These are phyloP conservation scores for Pseudococcus longispinus DNA, from an alignment of 2,888 invertebrate species.

Conservation along the genomic window DNA sequence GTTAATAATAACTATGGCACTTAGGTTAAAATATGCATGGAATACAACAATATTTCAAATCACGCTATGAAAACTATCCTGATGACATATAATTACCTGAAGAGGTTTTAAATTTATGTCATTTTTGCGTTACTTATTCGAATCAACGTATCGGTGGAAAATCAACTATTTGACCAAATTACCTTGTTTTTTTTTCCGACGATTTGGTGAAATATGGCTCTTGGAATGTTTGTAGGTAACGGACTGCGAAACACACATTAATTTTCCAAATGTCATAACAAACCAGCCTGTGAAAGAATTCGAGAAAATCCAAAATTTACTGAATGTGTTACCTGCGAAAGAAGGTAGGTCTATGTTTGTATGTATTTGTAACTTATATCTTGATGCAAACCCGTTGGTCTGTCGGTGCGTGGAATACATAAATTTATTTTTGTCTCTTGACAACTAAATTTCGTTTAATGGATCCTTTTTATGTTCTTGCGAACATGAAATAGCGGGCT, in stretches of 20 bases:
- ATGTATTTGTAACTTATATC: neutral
- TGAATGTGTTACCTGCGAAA: neutral
- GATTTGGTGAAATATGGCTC: neutral
- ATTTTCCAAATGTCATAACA: neutral
- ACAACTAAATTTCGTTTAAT: neutral
- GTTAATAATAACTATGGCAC: neutral
- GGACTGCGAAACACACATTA: neutral
- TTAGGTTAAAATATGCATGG: neutral
- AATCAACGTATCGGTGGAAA: neutral
- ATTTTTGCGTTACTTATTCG: neutral
- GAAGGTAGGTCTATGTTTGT: neutral
- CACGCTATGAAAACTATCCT: neutral
- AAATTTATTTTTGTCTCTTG: neutral
- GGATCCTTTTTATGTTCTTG: neutral
- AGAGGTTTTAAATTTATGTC: neutral
- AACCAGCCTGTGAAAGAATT: neutral
- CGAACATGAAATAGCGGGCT: neutral
- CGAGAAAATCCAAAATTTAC: neutral
- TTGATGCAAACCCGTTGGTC: neutral
- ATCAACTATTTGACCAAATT: neutral
- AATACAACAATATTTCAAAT: neutral
- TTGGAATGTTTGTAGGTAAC: neutral
- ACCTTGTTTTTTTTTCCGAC: neutral
- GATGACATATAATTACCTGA: constrained; percentile 10
- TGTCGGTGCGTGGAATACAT: neutral